Conservation (phyloP, 2,113 vertebrate species). For the Cryptotis parvus region DNA sequence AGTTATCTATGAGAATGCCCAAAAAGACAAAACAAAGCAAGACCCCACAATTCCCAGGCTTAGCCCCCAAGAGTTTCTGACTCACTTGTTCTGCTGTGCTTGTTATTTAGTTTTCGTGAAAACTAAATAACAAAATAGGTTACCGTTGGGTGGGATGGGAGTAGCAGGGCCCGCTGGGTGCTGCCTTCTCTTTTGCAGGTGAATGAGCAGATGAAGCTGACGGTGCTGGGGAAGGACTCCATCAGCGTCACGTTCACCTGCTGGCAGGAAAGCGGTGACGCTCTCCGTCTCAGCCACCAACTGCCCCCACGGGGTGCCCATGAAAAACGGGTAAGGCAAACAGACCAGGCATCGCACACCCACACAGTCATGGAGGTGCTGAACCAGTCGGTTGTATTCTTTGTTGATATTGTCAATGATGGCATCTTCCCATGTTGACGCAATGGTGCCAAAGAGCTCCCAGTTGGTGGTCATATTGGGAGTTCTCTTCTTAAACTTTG, state of each 20-base stretch:
- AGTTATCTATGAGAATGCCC: background rate
- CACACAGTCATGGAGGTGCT: no score
- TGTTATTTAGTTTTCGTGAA: background rate
- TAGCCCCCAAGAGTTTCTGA: background rate
- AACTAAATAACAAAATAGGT: background rate
- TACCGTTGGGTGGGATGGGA: no score
- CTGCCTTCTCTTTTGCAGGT: constrained; percentile 66
- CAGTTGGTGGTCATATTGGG: no score
- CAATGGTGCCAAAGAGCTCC: no score
- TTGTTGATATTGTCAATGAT: no score
- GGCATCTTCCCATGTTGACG: no score
- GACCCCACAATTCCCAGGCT: background rate
- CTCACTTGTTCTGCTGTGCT: background rate
- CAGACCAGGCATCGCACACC: background rate
- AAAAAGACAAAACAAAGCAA: background rate
- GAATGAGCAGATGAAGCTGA: constrained; percentile 82
- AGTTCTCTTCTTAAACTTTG: no score
- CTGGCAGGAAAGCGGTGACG: constrained; percentile 67
- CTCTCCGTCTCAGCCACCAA: constrained; percentile 56
- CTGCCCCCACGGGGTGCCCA: constrained; percentile 62
- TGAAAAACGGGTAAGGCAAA: constrained; percentile 74
- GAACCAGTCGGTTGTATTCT: no score
- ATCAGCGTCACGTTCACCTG: constrained; percentile 71
- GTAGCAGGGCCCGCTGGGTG: background rate
- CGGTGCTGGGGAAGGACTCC: constrained; percentile 65